These are phyloP conservation scores for Salvelinus sp. DNA, from an alignment of 2,113 vertebrate genomes.

Conservation along the genomic window DNA sequence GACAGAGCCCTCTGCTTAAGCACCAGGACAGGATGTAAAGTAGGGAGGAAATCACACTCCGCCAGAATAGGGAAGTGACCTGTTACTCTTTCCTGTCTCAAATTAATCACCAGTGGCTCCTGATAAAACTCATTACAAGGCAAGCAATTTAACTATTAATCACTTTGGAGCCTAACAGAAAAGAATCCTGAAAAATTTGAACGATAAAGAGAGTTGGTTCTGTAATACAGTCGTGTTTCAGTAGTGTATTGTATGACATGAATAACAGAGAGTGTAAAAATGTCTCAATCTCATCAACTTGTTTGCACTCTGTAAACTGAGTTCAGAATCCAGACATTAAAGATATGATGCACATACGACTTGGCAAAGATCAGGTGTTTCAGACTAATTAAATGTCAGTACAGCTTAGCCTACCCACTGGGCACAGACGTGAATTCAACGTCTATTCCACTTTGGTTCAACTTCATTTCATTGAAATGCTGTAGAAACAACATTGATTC, in stretches of 20 bases:
- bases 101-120: constrained; percentile 71
- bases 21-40: constrained; percentile 13
- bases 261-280: too few species aligned
- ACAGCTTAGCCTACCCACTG: too few species aligned
- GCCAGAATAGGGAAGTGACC: constrained; percentile 56
- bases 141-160: constrained; percentile 68
- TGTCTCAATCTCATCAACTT: too few species aligned
- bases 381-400: too few species aligned
- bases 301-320: too few species aligned
- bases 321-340: too few species aligned
- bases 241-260: too few species aligned
- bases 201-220: not conserved
- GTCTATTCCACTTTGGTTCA: too few species aligned
- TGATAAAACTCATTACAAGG: constrained; percentile 72
- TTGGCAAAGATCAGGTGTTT: too few species aligned
- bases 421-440: too few species aligned
- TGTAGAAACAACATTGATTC: not conserved
- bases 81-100: constrained; percentile 57
- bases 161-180: constrained; percentile 36
- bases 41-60: constrained; percentile 44
- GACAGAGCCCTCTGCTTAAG: constrained; percentile 31
- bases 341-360: too few species aligned
- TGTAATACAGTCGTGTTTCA: too few species aligned
- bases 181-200: constrained; percentile 37
- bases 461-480: not conserved